Percentiles rank a stretch among this genome's conserved stretches.
Conservation (phyloP, 2,888 invertebrate genomes). For the Sminthurinus aureus region DNA sequence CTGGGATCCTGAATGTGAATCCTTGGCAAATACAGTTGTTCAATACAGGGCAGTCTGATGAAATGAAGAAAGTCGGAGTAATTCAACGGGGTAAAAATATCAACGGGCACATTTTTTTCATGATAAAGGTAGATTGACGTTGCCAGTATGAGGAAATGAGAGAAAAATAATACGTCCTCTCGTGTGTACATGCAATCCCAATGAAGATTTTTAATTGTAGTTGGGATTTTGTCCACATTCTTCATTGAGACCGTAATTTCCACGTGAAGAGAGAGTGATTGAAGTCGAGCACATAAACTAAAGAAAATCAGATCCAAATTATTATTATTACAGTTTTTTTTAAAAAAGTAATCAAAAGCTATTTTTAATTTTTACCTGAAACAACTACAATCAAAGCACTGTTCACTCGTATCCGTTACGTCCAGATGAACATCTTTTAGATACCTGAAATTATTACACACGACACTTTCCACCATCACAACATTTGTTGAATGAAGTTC, state of each 20-base stretch:
- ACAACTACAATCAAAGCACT: constrained; percentile 30
- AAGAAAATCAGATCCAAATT: too few relatives aligned
- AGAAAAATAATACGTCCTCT: constrained; percentile 28
- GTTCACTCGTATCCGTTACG: constrained; percentile 20
- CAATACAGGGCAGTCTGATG: constrained; percentile 13
- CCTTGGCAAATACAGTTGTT: constrained; percentile 26
- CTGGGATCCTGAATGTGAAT: constrained; percentile 28
- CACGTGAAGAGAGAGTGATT: constrained; percentile 4
- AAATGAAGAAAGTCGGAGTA: constrained; percentile 15
- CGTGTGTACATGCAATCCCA: constrained; percentile 26
- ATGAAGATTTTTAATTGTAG: constrained; percentile 19
- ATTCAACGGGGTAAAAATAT: constrained; percentile 25
- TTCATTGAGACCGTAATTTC: constrained; percentile 6
- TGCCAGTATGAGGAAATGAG: constrained; percentile 28
- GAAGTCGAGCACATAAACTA: neutral
- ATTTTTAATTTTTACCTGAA: too few relatives aligned
- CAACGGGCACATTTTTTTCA: constrained; percentile 24
- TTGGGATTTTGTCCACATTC: constrained; percentile 25
- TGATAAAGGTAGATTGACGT: constrained; percentile 23
- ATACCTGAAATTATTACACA: constrained; percentile 25
- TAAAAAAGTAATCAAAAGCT: too few relatives aligned
- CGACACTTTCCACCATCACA: neutral
- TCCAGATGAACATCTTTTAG: constrained; percentile 15
- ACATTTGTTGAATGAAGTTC: constrained; percentile 28
- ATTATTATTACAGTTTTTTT: too few relatives aligned